Percentiles rank a stretch among this genome's conserved stretches.
Evolutionary conservation across 2,797 vertebrate genomes (phyloP).

Genomic region (Halcyon badia): DNA sequence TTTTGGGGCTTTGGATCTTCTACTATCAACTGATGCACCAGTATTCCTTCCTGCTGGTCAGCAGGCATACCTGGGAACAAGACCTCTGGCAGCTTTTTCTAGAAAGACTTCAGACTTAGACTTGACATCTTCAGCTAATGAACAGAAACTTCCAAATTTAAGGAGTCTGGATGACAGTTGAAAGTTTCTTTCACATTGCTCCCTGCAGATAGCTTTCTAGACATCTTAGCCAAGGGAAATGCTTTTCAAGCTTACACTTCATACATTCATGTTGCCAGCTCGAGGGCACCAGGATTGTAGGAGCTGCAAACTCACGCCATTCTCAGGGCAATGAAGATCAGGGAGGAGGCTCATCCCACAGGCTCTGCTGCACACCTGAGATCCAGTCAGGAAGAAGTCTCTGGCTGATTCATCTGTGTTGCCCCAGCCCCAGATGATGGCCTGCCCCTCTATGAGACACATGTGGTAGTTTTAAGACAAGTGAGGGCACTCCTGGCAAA

Average conservation of each 20-base stretch:
- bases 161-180: neutral
- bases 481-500: neutral
- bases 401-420: neutral
- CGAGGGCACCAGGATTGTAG: rapidly evolving
- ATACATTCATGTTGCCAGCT: rapidly evolving
- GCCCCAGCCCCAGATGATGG: too few relatives aligned
- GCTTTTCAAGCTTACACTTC: neutral
- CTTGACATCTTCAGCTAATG: neutral
- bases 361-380: neutral
- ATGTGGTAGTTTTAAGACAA: neutral
- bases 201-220: neutral
- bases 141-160: neutral
- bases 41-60: neutral
- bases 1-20: neutral
- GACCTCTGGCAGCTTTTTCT: neutral
- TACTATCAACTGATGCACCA: neutral
- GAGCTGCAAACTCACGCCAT: neutral
- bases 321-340: neutral
- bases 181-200: neutral
- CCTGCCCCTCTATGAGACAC: neutral
- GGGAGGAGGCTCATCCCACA: neutral
- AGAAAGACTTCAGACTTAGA: neutral
- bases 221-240: neutral
- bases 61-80: neutral
- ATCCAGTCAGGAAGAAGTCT: neutral